Percentiles rank a stretch among this genome's conserved stretches.
phyloP scores from a whole-genome alignment of 1,140 invertebrate genomes.

The Telenomus remus region DNA sequence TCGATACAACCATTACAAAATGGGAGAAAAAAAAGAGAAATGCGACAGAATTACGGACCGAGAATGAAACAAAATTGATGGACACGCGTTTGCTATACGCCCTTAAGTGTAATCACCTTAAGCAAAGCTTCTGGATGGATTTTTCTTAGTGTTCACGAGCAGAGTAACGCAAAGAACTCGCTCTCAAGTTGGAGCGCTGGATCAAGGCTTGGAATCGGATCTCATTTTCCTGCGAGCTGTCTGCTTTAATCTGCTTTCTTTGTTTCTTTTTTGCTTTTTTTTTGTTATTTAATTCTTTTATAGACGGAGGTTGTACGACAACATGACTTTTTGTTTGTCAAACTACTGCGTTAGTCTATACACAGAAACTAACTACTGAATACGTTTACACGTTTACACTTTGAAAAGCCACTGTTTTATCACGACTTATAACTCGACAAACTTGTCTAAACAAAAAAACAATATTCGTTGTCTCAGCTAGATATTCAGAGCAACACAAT shows the following conservation, averaged over 20 bases:
- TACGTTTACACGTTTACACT: constrained; percentile 72
- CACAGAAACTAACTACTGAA: constrained; percentile 71
- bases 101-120: constrained; percentile 73
- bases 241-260: constrained; percentile 55
- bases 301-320: constrained; percentile 66
- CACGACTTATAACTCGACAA: constrained; percentile 38
- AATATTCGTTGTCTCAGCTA: constrained; percentile 40
- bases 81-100: constrained; percentile 67
- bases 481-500: constrained; percentile 23
- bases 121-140: constrained; percentile 74
- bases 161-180: constrained; percentile 57
- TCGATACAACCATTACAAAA: background rate
- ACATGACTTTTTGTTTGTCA: constrained; percentile 48
- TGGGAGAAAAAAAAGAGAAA: no score
- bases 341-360: constrained; percentile 68
- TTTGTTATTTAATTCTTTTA: constrained; percentile 55
- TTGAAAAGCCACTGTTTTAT: constrained; percentile 57
- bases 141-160: constrained; percentile 63
- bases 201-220: constrained; percentile 18
- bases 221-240: constrained; percentile 28
- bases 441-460: constrained; percentile 8
- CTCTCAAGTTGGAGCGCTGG: constrained; percentile 8
- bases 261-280: background rate
- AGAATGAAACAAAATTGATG: constrained; percentile 58
- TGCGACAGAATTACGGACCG: no score